phyloP scores from a whole-genome alignment of 2,888 invertebrate species.

The Rhorus exstirpatorius region DNA sequence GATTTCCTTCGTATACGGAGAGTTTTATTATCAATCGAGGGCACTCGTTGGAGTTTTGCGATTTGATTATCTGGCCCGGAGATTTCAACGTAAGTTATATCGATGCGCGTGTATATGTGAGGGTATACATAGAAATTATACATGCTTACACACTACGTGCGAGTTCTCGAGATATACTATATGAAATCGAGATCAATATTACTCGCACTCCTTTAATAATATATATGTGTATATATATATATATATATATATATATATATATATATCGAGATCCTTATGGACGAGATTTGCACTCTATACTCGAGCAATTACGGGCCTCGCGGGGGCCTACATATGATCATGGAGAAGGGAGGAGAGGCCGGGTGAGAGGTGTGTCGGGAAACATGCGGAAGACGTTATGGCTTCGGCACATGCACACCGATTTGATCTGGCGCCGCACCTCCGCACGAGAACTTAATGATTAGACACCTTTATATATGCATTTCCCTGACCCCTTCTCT shows the following conservation, averaged over 20 bases:
- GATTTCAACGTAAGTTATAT: neutral
- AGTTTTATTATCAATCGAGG: no score
- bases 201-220: slow-evolving; percentile 27
- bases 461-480: slow-evolving; percentile 81
- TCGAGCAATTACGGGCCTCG: slow-evolving; percentile 74
- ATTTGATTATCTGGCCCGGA: no score
- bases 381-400: slow-evolving; percentile 81
- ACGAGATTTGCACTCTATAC: slow-evolving; percentile 47
- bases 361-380: slow-evolving; percentile 74
- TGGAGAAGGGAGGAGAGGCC: slow-evolving; percentile 67
- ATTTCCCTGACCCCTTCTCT: slow-evolving; percentile 74
- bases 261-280: slow-evolving; percentile 15
- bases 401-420: slow-evolving; percentile 80
- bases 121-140: slow-evolving; percentile 7
- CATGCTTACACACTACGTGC: slow-evolving; percentile 21
- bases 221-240: neutral
- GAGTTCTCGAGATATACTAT: slow-evolving; percentile 40
- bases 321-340: slow-evolving; percentile 75
- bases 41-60: no score
- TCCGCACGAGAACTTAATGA: slow-evolving; percentile 83
- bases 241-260: neutral
- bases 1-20: no score
- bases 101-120: neutral
- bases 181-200: slow-evolving; percentile 63
- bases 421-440: slow-evolving; percentile 83